A percentile compares a stretch with the other conserved stretches of the same genome.
Conservation (phyloP, 2,888 invertebrate species). For the Melieria picta region DNA sequence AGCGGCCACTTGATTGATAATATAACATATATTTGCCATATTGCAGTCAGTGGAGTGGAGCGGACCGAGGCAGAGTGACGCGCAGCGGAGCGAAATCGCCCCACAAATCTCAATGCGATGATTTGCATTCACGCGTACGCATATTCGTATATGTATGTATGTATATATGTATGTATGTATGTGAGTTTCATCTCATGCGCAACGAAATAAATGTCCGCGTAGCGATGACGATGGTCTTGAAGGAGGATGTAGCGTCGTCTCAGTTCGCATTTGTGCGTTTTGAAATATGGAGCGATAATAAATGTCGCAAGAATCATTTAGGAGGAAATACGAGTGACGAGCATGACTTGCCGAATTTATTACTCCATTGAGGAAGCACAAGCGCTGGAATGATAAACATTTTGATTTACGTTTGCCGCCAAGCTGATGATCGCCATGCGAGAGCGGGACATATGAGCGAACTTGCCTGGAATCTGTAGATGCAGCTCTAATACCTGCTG, state of each 20-base stretch:
- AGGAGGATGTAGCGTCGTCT: background rate
- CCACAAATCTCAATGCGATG: conserved; percentile 18
- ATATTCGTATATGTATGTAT: background rate
- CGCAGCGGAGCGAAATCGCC: conserved; percentile 16
- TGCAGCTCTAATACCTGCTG: too few relatives aligned
- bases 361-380: conserved; percentile 38
- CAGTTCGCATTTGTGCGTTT: conserved; percentile 35
- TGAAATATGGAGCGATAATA: conserved; percentile 62
- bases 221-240: background rate
- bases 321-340: conserved; percentile 63
- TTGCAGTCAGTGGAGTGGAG: conserved; percentile 28
- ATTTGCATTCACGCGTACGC: background rate
- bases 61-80: conserved; percentile 16
- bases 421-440: conserved; percentile 22
- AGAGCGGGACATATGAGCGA: conserved; percentile 4
- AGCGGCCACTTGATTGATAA: conserved; percentile 57
- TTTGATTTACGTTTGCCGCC: conserved; percentile 48
- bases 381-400: conserved; percentile 47
- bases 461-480: too few relatives aligned
- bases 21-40: conserved; percentile 43
- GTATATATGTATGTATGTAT: background rate
- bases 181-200: background rate
- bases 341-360: conserved; percentile 61
- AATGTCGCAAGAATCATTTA: conserved; percentile 64
- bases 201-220: too few relatives aligned